Conservation (phyloP, 2,888 invertebrate species). For the Lypha dubia region DNA sequence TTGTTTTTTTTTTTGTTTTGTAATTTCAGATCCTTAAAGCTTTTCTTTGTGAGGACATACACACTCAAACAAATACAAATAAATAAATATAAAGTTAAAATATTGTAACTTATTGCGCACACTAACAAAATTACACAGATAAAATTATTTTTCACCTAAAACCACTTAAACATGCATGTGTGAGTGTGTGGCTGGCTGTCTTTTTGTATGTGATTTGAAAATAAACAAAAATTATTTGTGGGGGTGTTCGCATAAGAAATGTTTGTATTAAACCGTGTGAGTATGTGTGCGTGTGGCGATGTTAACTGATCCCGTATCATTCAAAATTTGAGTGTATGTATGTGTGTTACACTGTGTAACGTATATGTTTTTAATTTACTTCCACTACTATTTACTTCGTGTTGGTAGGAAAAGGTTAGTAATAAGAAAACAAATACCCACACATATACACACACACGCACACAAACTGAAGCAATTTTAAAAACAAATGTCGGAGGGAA, state of each 20-base stretch:
- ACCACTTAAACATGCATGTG: slow-evolving; percentile 6
- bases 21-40: slow-evolving; percentile 21
- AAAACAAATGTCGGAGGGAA: slow-evolving; percentile 23
- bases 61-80: slow-evolving; percentile 44
- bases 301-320: slow-evolving; percentile 53
- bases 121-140: slow-evolving; percentile 10
- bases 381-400: background rate
- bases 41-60: slow-evolving; percentile 42
- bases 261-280: background rate
- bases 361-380: slow-evolving; percentile 17
- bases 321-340: slow-evolving; percentile 24
- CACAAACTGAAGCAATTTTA: slow-evolving; percentile 33
- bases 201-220: slow-evolving; percentile 10
- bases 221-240: slow-evolving; percentile 30
- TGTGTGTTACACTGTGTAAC: slow-evolving; percentile 6
- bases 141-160: slow-evolving; percentile 35
- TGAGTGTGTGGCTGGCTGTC: background rate
- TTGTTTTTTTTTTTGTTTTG: no score
- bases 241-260: background rate
- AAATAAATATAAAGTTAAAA: slow-evolving; percentile 58
- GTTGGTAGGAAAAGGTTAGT: slow-evolving; percentile 4
- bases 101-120: background rate
- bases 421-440: background rate
- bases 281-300: background rate
- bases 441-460: background rate